Conservation (phyloP, 2,113 vertebrate genomes). For the Salminus brasiliensis region DNA sequence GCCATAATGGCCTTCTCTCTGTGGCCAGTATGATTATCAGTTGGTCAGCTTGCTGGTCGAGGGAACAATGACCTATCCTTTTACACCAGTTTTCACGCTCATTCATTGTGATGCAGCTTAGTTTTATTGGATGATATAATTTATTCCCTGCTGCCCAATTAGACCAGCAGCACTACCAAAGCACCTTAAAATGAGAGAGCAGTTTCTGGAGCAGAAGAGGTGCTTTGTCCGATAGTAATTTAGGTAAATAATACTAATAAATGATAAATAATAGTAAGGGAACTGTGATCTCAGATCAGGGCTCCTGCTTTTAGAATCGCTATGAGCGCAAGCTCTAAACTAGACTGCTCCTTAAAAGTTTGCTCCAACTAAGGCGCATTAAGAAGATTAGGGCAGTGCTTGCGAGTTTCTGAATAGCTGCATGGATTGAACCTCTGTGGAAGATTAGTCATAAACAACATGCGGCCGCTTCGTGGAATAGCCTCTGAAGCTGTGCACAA, state of each 20-base stretch:
- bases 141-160: not conserved
- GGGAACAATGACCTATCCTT: not conserved
- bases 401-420: slow-evolving; percentile 10
- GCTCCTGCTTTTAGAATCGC: not conserved
- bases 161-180: not conserved
- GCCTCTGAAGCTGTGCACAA: not conserved
- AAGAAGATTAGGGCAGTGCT: slow-evolving; percentile 30
- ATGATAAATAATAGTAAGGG: too few species aligned
- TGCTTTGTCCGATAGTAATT: too few species aligned
- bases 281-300: too few species aligned
- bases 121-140: not conserved
- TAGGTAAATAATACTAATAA: not conserved
- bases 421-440: not conserved
- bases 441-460: too few species aligned
- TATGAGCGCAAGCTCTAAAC: not conserved
- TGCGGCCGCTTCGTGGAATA: not conserved
- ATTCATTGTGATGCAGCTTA: not conserved
- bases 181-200: not conserved
- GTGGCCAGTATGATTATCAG: slow-evolving; percentile 4
- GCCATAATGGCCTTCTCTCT: slow-evolving; percentile 2
- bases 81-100: slow-evolving; percentile 1
- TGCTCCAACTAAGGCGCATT: slow-evolving; percentile 19
- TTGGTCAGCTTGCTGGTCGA: not conserved
- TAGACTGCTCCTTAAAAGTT: not conserved
- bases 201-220: not conserved